Base-by-base conservation (phyloP, 2,797 vertebrate genomes). In the Carapus acus region DNA sequence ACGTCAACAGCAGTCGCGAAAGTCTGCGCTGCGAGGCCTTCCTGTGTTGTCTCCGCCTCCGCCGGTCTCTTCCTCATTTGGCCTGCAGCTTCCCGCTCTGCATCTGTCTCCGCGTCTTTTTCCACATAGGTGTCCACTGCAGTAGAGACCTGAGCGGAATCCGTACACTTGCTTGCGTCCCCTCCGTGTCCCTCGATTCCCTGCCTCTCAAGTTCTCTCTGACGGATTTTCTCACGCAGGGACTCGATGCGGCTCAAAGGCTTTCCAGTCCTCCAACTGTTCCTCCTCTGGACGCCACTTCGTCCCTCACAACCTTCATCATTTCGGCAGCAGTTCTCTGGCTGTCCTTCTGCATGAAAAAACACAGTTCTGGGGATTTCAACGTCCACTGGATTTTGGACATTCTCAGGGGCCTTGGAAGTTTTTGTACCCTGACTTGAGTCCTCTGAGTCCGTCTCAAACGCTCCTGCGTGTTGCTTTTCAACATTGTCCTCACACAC, bases 181-280 rank as follows among this genome's bases (percentile, higher is more conserved):
- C 24, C 24, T 9, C 24, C 24, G 24, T 27, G 51, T 14, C 36
- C 72, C 21, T 56, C 55, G 1, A 16, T 41, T 33, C 62, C 67
- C 14, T 72, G 38, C 29, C 29, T 76, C 64, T 83, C 76, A 24
- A 66, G 48, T 59, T 85, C 83, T 27, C 44, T 73, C 54, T 86
- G 84, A 9, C 78, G 59, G 20, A 86, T 87, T 59, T 77, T 85
- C 63, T 88, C 83, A 57, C 73, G 74, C 31, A 89, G 59, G 49
- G 86, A 89, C 78, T 90, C 86, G 0, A 88, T 74, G 18, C 82
- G 82, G 48, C 84, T 87, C 63, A 88, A 17, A 15, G 82, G 79
- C 62, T 85, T 85, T 0, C 82, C 84, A 0, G 80, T 53, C 52
- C 83, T 86, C 83, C 85, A 88, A 65, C 86, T 87, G 6, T 82